Evolutionary conservation across 2,888 invertebrate species (phyloP).

Genomic region (Spicauda simplicius): DNA sequence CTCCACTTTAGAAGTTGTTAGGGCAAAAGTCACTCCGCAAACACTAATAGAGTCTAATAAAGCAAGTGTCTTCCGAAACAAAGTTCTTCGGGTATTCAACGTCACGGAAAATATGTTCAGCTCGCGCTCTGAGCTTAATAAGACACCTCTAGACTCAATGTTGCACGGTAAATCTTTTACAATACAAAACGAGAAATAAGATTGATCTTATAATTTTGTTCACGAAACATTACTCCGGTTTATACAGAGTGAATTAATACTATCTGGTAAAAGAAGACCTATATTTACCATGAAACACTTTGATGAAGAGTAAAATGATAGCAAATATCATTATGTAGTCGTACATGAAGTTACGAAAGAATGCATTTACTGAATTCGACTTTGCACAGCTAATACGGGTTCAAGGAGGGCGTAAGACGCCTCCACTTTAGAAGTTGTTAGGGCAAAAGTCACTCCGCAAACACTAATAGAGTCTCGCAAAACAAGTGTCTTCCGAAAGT

Average conservation of each 20-base stretch:
- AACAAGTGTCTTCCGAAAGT: constrained; percentile 16
- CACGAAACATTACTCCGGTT: no score
- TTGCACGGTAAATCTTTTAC: no score
- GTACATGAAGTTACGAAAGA: background rate
- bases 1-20: constrained; percentile 16
- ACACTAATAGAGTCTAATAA: constrained; percentile 30
- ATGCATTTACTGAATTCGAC: background rate
- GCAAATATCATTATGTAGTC: no score
- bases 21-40: constrained; percentile 28
- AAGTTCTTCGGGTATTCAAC: constrained; percentile 26
- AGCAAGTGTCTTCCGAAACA: constrained; percentile 15
- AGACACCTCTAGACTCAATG: background rate
- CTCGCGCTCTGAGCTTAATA: background rate
- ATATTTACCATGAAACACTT: no score
- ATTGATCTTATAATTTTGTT: no score
- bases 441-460: constrained; percentile 28
- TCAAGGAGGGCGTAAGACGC: background rate
- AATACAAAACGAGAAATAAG: no score
- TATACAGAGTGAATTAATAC: no score
- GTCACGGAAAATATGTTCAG: constrained; percentile 11
- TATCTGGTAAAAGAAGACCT: no score
- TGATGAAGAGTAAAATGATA: no score
- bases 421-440: constrained; percentile 16
- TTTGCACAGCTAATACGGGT: background rate
- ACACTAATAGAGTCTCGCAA: constrained; percentile 31